These are phyloP conservation scores for Sycophila texana DNA, from an alignment of 2,888 invertebrate genomes.

Conservation along the genomic window DNA sequence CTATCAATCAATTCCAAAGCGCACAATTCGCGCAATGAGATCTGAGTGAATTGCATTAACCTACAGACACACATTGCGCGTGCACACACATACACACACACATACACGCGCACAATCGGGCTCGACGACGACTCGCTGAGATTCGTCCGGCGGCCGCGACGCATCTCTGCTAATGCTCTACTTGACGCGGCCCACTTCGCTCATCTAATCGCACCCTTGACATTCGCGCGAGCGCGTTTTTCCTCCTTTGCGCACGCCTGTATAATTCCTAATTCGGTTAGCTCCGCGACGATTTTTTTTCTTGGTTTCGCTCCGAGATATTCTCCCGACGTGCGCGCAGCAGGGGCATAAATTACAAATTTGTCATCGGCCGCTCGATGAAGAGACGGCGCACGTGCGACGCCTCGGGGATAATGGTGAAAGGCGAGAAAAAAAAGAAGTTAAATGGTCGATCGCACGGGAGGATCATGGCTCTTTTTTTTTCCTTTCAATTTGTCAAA, in stretches of 20 bases:
- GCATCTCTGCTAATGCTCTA: background rate
- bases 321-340: too few species aligned
- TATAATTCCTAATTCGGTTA: too few species aligned
- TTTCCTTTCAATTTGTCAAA: constrained; percentile 47
- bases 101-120: too few species aligned
- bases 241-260: background rate
- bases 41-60: constrained; percentile 75
- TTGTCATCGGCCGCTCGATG: constrained; percentile 1
- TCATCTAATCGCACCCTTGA: constrained; percentile 33
- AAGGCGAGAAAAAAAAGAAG: background rate
- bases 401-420: background rate
- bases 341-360: constrained; percentile 18
- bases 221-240: constrained; percentile 7
- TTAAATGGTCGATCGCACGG: constrained; percentile 13
- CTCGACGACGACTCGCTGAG: constrained; percentile 41
- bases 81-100: constrained; percentile 51
- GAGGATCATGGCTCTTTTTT: too few species aligned
- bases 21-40: constrained; percentile 72
- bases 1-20: constrained; percentile 74
- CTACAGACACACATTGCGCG: constrained; percentile 74
- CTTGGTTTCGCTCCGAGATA: background rate
- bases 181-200: constrained; percentile 17
- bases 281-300: background rate
- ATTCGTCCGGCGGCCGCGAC: constrained; percentile 30
- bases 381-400: background rate